phyloP scores from a whole-genome alignment of 2,888 invertebrate species.

The Melitaea athalia region DNA sequence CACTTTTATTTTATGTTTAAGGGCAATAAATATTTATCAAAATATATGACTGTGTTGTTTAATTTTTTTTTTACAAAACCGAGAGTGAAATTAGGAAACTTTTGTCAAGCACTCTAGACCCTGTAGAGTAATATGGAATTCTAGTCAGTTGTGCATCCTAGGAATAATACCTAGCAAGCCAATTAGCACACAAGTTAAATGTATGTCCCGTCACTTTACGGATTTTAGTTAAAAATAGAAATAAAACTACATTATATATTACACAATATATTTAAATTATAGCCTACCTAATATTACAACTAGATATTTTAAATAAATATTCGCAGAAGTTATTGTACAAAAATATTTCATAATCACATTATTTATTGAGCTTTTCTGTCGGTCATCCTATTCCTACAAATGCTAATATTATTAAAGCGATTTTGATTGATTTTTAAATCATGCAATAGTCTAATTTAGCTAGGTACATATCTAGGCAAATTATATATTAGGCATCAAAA shows the following conservation, averaged over 20 bases:
- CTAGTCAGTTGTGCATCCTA: no score
- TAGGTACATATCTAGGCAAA: slow-evolving; percentile 18
- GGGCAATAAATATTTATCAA: slow-evolving; percentile 31
- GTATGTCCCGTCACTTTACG: no score
- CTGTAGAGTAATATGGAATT: no score
- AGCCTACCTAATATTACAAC: slow-evolving; percentile 48
- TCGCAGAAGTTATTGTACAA: slow-evolving; percentile 49
- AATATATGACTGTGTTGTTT: slow-evolving; percentile 4
- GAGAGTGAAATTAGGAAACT: background rate
- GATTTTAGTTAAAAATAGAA: background rate
- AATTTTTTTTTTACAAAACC: background rate
- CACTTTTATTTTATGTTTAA: slow-evolving; percentile 27
- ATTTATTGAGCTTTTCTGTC: slow-evolving; percentile 43
- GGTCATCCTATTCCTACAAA: slow-evolving; percentile 51
- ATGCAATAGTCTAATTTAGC: slow-evolving; percentile 19
- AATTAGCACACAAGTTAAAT: no score
- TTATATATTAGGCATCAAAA: slow-evolving; percentile 22
- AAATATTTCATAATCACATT: slow-evolving; percentile 54
- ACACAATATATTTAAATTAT: slow-evolving; percentile 44
- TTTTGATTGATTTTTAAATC: slow-evolving; percentile 33
- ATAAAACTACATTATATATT: slow-evolving; percentile 17
- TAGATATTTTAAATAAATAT: slow-evolving; percentile 41
- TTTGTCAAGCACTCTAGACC: background rate
- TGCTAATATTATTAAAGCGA: slow-evolving; percentile 58
- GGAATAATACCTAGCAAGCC: no score